A percentile compares a stretch with the other conserved stretches of the same genome.
These are phyloP conservation scores for Guaruba guarouba DNA, from an alignment of 2,113 vertebrate species.

Conservation along the genomic window DNA sequence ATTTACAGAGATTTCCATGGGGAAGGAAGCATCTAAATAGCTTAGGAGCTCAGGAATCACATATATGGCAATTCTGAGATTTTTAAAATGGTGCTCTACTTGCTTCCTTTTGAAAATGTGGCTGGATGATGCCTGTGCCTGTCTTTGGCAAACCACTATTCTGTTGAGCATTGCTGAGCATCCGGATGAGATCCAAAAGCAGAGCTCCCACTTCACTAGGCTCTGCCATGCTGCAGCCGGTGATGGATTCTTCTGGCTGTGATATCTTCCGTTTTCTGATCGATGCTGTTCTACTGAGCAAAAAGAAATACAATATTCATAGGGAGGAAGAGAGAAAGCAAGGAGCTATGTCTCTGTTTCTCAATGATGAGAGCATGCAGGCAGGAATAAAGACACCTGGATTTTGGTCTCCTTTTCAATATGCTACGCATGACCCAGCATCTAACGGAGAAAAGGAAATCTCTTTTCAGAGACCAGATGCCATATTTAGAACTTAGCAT, in stretches of 20 bases:
- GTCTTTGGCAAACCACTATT: not conserved
- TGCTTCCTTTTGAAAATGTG: not conserved
- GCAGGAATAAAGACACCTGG: not conserved
- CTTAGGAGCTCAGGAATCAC: not conserved
- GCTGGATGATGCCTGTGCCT: not conserved
- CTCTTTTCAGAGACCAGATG: not conserved
- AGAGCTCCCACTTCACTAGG: not conserved
- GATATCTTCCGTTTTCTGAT: fast-evolving
- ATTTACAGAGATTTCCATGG: not conserved
- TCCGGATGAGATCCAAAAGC: not conserved
- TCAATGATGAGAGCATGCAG: not conserved
- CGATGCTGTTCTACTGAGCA: not conserved
- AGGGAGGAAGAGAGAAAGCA: not conserved
- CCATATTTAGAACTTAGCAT: constrained; percentile 10
- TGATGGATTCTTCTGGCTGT: not conserved
- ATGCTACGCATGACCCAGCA: not conserved
- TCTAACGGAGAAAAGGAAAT: not conserved
- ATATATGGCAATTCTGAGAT: not conserved
- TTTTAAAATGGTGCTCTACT: not conserved
- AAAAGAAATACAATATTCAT: not conserved
- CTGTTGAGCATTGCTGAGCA: not conserved
- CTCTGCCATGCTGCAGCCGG: not conserved
- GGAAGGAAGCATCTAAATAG: not conserved
- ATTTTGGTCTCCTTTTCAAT: not conserved
- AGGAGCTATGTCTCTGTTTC: not conserved